phyloP scores from a whole-genome alignment of 2,113 vertebrate species.

The Pseudorectes ferrugineus region DNA sequence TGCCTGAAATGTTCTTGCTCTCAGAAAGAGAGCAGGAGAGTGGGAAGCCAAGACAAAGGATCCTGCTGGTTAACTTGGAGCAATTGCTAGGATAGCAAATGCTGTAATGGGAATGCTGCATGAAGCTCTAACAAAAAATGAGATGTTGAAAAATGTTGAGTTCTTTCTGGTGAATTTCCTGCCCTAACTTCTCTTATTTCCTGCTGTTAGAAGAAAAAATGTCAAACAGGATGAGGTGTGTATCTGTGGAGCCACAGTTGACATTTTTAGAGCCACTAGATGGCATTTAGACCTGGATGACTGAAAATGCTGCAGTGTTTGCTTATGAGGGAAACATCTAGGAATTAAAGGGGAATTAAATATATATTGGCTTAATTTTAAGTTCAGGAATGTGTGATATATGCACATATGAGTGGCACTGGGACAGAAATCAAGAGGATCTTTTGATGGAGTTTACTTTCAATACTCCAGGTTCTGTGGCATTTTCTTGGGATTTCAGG shows the following conservation, averaged over 20 bases:
- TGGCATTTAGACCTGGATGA: slow-evolving; percentile 14
- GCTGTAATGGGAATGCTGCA: background rate
- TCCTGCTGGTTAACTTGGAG: background rate
- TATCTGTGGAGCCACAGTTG: background rate
- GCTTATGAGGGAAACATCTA: background rate
- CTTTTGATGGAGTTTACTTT: background rate
- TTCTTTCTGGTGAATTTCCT: background rate
- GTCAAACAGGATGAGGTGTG: background rate
- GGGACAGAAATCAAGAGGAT: background rate
- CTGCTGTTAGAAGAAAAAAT: background rate
- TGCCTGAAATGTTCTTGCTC: background rate
- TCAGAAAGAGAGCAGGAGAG: background rate
- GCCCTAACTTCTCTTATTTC: background rate
- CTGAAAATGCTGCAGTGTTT: background rate
- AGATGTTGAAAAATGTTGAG: background rate
- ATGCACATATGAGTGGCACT: background rate
- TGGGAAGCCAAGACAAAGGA: background rate
- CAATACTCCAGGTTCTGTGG: background rate
- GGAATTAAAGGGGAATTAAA: background rate
- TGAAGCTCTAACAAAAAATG: background rate
- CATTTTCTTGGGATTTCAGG: background rate
- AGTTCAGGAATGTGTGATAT: background rate
- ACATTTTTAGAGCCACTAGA: background rate
- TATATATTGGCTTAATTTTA: background rate
- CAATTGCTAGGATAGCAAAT: background rate